Conservation (phyloP, 2,888 invertebrate species). For the Temnothorax unifasciatus region DNA sequence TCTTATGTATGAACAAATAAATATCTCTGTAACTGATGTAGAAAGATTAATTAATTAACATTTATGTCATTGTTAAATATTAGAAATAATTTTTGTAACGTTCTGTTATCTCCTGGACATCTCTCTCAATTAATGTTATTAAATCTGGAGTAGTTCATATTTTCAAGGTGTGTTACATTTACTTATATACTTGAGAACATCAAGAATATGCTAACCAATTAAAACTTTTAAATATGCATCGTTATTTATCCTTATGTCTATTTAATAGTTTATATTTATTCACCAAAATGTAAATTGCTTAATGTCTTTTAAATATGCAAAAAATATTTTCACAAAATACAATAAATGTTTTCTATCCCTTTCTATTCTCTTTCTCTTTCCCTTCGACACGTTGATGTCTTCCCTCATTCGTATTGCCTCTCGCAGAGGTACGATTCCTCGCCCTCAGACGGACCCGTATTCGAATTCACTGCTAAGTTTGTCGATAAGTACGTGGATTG, state of each 20-base stretch:
- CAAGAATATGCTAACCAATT: not conserved
- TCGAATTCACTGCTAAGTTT: slow-evolving; percentile 78
- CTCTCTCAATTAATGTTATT: not conserved
- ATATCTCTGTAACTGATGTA: not conserved
- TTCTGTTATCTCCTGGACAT: not conserved
- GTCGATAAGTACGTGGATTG: slow-evolving; percentile 42
- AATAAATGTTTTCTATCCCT: slow-evolving; percentile 66
- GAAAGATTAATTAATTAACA: not conserved
- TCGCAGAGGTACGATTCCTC: slow-evolving; percentile 63
- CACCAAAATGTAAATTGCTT: not conserved
- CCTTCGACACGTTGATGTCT: slow-evolving; percentile 27
- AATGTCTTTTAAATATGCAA: not conserved
- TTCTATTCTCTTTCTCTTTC: slow-evolving; percentile 25
- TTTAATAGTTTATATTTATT: not conserved
- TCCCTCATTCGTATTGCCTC: slow-evolving; percentile 57
- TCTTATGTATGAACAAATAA: not conserved
- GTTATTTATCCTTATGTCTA: not conserved
- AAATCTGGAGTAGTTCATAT: not conserved
- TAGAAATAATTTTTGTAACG: not conserved
- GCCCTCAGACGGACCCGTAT: slow-evolving; percentile 80
- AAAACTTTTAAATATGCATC: not conserved
- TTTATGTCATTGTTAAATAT: not conserved
- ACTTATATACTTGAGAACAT: not conserved
- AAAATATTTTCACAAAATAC: not conserved
- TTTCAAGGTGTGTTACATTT: not conserved